A percentile compares a stretch with the other conserved stretches of the same genome.
Conservation (phyloP, 1,140 invertebrate species). For the Pseudomyrmex gracilis region DNA sequence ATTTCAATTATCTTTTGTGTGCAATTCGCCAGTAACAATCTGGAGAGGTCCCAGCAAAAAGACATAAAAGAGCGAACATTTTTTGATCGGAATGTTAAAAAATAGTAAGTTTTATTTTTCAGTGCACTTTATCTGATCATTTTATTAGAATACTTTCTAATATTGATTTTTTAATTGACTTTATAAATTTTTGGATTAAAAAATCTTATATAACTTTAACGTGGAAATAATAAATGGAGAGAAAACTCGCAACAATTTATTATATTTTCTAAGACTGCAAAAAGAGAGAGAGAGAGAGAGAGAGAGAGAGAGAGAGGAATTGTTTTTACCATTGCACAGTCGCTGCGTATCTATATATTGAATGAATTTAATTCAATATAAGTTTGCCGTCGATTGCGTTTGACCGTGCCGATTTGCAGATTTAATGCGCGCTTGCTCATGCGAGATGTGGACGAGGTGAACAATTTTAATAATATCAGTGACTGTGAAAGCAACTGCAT, state of each 20-base stretch:
- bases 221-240: neutral
- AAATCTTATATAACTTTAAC: neutral
- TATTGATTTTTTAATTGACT: neutral
- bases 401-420: neutral
- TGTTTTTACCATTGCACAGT: neutral
- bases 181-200: neutral
- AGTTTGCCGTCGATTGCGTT: conserved; percentile 14
- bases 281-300: too few relatives aligned
- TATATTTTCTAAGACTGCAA: neutral
- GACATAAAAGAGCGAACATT: conserved; percentile 22
- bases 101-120: too few relatives aligned
- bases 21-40: conserved; percentile 52
- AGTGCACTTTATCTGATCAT: neutral
- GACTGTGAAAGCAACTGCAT: neutral
- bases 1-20: conserved; percentile 60
- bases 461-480: conserved; percentile 9
- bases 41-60: conserved; percentile 12
- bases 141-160: conserved; percentile 14
- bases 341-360: neutral
- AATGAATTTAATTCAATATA: neutral
- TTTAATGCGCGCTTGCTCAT: neutral
- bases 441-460: neutral
- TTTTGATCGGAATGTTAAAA: conserved; percentile 24
- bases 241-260: neutral
- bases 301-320: neutral